Evolutionary conservation across 1,140 invertebrate species (phyloP), one percentile per base, ranked within the genome.

Genomic region (Ceratina australensis): DNA sequence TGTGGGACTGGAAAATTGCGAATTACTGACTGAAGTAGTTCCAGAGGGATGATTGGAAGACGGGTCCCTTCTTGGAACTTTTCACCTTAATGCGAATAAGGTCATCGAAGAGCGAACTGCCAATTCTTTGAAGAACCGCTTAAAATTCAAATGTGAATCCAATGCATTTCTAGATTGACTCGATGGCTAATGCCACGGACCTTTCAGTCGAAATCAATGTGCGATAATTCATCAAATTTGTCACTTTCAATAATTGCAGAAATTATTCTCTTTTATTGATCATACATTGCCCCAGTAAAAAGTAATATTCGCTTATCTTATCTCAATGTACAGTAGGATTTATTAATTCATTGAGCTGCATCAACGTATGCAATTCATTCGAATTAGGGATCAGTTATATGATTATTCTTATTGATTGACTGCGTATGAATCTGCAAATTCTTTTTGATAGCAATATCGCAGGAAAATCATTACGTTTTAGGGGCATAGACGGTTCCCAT

Each of bases 121-220:
- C 71, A 66, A 80, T 77, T 71, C 74, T 80, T 52, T 16, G 57
- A 67, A 78, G 67, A 64, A 54, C 8, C 66, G 71, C 60, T 86
- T 78, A 80, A 80, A 86, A 84, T 78, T 82, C 74, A 84, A 86
- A 86, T 79, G 52, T 54, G 49, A 80, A 63, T 78, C 72, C 65
- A 69, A 78, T 64, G 67, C 56, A 59, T 72, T 63, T 24, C 22
- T 75, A 24, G 75, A 77, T 56, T 65, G 74, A 60, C 54, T 81
- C 28, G 50, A 76, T 81, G 33, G 56, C 61, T 65, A 71, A 65
- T 57, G 26, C 50, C 18, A 24, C 16, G 59, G 50, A 33, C 20
- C n/a, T n/a, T 74, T 18, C 54, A 49, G 72, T 68, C 52, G 59
- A 60, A 52, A 28, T 54, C 65, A n/a, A 10, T 24, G 3, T 54